Evolutionary conservation across 2,888 invertebrate genomes (phyloP).

Genomic region (Callyntrura sp.): DNA sequence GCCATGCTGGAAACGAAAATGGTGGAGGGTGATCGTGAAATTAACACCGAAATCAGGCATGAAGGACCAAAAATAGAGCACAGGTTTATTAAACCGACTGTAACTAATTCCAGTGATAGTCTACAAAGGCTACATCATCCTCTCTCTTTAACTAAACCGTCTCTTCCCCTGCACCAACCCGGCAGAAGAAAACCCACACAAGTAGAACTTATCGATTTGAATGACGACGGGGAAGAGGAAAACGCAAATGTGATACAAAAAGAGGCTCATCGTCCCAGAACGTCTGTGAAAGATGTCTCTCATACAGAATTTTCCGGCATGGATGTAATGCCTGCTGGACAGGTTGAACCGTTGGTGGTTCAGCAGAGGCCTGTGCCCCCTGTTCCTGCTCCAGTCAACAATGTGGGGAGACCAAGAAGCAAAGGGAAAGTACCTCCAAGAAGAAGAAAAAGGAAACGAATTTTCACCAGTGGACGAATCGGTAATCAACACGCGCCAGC

Average conservation of each 20-base stretch:
- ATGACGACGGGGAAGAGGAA: slow-evolving; percentile 64
- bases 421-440: slow-evolving; percentile 78
- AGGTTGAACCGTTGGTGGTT: slow-evolving; percentile 4
- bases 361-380: background rate
- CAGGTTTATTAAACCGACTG: slow-evolving; percentile 70
- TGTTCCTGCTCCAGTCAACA: slow-evolving; percentile 9
- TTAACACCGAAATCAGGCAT: slow-evolving; percentile 67
- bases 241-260: slow-evolving; percentile 73
- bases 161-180: slow-evolving; percentile 30
- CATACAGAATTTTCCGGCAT: background rate
- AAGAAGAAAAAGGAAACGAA: slow-evolving; percentile 79
- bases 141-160: slow-evolving; percentile 51
- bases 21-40: slow-evolving; percentile 80
- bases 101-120: slow-evolving; percentile 54
- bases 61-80: slow-evolving; percentile 74
- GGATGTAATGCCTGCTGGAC: slow-evolving; percentile 13
- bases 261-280: slow-evolving; percentile 27
- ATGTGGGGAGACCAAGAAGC: slow-evolving; percentile 69
- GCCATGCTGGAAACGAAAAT: slow-evolving; percentile 80
- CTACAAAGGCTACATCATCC: slow-evolving; percentile 74
- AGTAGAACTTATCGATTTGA: slow-evolving; percentile 67
- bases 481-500: slow-evolving; percentile 47
- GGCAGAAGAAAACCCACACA: slow-evolving; percentile 69
- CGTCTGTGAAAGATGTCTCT: slow-evolving; percentile 31
- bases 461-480: slow-evolving; percentile 71